Evolutionary conservation across 2,113 vertebrate species (phyloP), one percentile per base, ranked within the genome.

Genomic region (Sciurus niger): DNA sequence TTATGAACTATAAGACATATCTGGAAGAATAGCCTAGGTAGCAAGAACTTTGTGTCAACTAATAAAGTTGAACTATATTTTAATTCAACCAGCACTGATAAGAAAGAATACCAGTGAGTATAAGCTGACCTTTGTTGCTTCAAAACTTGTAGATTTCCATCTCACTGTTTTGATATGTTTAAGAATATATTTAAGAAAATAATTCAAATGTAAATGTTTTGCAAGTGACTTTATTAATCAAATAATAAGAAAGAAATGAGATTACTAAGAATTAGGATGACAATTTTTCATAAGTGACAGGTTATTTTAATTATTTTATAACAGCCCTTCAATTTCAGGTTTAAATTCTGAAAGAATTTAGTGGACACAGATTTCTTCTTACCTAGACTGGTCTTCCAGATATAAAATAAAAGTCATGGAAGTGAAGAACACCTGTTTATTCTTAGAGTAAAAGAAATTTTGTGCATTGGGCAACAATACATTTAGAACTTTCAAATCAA

Each of bases 221-320:
- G 70, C 65, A 17, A 24, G 25, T 93, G 84, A 98, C 20, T 8
- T 98, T 96, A 97, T 78, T 98, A 98, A 97, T 98, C 98, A 98
- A 98, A 97, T 95, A 97, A 97, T 97, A 95, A 92, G 2, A 0
- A 90, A 97, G 70, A 96, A 94, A 80, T 3, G 94, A 98, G 74
- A 96, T 95, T 96, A 91, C 82, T 83, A 93, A 73, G 16, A 97
- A 98, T 87, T 98, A 90, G 13, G n/a, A 46, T 78, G 53, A 96
- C 37, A 97, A 97, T 95, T 98, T 93, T 88, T 93, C 48, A 1
- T 80, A 97, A 98, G 46, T 97, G 95, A 98, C 97, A 79, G 79
- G 96, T 95, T 96, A 90, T 93, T 98, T 94, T 98, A 86, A 96
- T 95, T 97, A 90, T 93, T 98, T 98, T 97, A 97, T 94, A 95